Evolutionary conservation across 2,797 vertebrate species (phyloP).

Genomic region (Melanotaenia maccullochi): DNA sequence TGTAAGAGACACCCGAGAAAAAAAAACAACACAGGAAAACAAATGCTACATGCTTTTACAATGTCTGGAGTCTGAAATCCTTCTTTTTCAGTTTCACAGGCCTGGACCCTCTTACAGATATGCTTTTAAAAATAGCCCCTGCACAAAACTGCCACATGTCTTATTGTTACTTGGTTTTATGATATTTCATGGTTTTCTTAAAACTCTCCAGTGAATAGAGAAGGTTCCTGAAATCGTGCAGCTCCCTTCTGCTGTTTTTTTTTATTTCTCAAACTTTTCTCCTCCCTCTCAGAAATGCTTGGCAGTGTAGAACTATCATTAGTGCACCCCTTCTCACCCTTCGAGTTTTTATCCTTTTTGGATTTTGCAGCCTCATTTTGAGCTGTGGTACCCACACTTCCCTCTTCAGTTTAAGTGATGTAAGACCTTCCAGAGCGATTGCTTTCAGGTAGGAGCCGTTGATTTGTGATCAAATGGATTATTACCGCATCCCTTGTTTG

Average conservation of each 20-base stretch:
- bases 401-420: constrained; percentile 29
- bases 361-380: constrained; percentile 27
- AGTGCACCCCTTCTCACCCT: constrained; percentile 21
- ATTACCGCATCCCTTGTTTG: constrained; percentile 54
- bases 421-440: constrained; percentile 43
- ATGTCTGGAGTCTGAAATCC: constrained; percentile 19
- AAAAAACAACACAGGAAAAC: constrained; percentile 50
- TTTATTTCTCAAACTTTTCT: constrained; percentile 39
- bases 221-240: constrained; percentile 18
- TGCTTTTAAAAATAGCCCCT: constrained; percentile 34
- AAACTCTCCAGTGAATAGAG: constrained; percentile 29
- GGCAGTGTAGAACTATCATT: constrained; percentile 55
- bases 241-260: constrained; percentile 30
- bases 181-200: constrained; percentile 32
- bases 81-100: constrained; percentile 8
- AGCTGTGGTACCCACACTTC: constrained; percentile 24
- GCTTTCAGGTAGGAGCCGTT: constrained; percentile 59
- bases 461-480: constrained; percentile 68
- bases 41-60: constrained; percentile 37
- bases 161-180: constrained; percentile 36
- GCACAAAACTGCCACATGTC: constrained; percentile 47
- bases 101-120: neutral
- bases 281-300: constrained; percentile 24
- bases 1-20: constrained; percentile 32
- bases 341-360: constrained; percentile 31